phyloP scores from a whole-genome alignment of 2,888 invertebrate species.

The Syrista parreyssii region DNA sequence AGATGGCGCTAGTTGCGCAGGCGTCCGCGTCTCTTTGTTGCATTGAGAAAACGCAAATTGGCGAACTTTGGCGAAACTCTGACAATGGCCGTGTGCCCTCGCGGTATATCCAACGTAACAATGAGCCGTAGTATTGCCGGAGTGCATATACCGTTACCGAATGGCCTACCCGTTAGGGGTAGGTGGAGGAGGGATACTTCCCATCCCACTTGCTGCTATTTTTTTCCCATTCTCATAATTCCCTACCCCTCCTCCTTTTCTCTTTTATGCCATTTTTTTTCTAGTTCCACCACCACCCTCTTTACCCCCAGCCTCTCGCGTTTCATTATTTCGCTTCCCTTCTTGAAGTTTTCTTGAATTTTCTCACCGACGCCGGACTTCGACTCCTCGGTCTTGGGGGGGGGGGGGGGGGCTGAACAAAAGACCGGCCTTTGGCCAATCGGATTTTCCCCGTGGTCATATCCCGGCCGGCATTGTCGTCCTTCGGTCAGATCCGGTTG shows the following conservation, averaged over 20 bases:
- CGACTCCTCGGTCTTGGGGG: background rate
- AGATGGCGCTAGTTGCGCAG: background rate
- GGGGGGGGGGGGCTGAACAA: background rate
- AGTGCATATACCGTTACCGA: background rate
- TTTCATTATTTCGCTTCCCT: background rate
- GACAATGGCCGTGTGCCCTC: background rate
- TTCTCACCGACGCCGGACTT: background rate
- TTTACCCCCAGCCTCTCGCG: background rate
- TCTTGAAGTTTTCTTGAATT: background rate
- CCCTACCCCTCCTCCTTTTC: background rate
- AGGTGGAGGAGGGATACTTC: too few species aligned
- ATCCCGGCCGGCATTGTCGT: background rate
- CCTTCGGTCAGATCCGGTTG: background rate
- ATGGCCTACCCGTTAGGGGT: too few species aligned
- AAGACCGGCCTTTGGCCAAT: background rate
- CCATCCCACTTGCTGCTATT: background rate
- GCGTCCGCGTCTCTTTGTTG: constrained; percentile 18
- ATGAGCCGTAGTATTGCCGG: background rate
- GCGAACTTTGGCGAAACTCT: constrained; percentile 27
- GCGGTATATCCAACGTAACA: background rate
- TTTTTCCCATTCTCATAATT: background rate
- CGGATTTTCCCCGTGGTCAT: background rate
- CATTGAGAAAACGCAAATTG: constrained; percentile 35
- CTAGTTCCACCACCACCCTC: background rate
- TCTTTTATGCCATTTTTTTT: background rate